Conservation (phyloP, 2,113 vertebrate species). For the Chionis minor region DNA sequence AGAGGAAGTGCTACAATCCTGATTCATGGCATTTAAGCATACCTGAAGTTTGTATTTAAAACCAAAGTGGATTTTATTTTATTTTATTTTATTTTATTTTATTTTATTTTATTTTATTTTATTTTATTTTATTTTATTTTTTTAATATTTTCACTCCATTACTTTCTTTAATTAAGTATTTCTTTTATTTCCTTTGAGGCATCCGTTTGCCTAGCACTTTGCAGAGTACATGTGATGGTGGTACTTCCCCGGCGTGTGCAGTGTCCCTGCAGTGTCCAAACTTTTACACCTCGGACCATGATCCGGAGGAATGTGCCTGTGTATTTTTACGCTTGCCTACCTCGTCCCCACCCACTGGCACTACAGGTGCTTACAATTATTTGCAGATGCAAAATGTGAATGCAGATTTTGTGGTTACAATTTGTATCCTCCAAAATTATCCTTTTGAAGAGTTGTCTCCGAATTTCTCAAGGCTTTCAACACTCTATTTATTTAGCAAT, state of each 20-base stretch:
- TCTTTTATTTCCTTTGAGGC: background rate
- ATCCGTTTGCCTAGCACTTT: background rate
- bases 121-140: background rate
- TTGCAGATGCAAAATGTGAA: background rate
- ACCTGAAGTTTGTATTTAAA: background rate
- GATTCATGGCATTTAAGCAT: background rate
- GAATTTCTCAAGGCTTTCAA: background rate
- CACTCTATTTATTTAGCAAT: background rate
- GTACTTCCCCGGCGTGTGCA: accelerated
- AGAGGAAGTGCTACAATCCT: background rate
- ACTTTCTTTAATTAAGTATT: too few relatives aligned
- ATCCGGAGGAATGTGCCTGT: accelerated
- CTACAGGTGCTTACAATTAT: background rate
- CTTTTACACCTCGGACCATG: accelerated
- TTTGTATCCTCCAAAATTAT: background rate
- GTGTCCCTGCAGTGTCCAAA: background rate
- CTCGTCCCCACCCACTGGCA: background rate
- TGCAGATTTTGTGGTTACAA: background rate
- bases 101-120: background rate
- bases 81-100: background rate
- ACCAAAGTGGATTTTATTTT: background rate
- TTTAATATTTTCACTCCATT: background rate
- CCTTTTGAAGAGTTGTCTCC: background rate
- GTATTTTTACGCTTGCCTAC: background rate
- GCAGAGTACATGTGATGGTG: accelerated